Base-by-base conservation (phyloP, 2,797 vertebrate genomes). In the Channallabes apus region DNA sequence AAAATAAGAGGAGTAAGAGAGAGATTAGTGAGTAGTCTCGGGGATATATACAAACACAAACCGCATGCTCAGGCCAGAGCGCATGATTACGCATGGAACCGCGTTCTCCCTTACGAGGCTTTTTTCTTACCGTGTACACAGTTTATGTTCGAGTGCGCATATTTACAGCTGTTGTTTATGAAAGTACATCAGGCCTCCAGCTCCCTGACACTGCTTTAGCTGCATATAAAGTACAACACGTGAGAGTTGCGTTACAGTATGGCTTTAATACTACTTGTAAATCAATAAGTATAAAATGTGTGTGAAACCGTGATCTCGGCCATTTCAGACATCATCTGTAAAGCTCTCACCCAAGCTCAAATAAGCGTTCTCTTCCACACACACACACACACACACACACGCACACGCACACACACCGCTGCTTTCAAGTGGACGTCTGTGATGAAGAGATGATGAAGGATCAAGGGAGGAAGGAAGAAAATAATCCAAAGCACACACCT, bases 1-100 rank as follows among this genome's bases (percentile, higher is more conserved):
- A 65, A 29, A 79, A 41, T 58, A 82, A 64, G 56, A 84, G 73
- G 81, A 56, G 72, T 41, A 27, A 71, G 38, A 77, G 29, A 77
- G 54, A 32, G 46, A 51, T 51, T 51, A 51, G 62, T 75, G 86
- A 78, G 82, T 59, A 73, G 51, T 82, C 29, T 79, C 32, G 0
- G 76, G 87, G 87, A 87, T 78, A 92, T 90, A 91, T 88, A 91
- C 90, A 93, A 93, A 92, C 88, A 91, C 88, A 93, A 94, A 93
- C 89, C 93, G 92, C 89, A 94, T 91, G 91, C 89, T 93, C 84
- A 67, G 88, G 83, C 86, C 84, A 81, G 68, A 82, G 89, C 88
- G 90, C 85, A 80, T 88, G 88, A 88, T 76, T 35, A 29, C 68
- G 75, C 24, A 32, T 29, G 24, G 61, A 59, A 51, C 29, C 58